Conservation (phyloP, 2,797 vertebrate genomes). For the Aeoliscus strigatus region DNA sequence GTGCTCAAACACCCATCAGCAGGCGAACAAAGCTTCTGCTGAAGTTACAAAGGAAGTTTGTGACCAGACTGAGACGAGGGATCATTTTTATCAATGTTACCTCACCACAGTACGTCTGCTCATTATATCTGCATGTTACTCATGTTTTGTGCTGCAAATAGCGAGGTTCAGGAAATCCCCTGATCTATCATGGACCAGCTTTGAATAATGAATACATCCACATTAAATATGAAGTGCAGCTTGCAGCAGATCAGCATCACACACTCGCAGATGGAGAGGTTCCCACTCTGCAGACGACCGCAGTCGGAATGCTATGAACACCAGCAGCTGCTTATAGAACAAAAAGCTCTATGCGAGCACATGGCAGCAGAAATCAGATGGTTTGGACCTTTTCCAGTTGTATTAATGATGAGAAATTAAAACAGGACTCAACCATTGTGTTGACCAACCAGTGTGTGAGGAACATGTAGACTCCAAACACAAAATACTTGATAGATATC, state of each 20-base stretch:
- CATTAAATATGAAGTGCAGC: background rate
- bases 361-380: no score
- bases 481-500: no score
- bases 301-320: background rate
- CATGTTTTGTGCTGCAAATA: background rate
- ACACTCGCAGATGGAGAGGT: background rate
- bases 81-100: background rate
- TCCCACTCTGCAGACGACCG: background rate
- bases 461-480: no score
- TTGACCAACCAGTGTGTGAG: no score
- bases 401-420: no score
- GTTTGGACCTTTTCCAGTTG: no score
- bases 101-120: background rate
- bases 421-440: no score
- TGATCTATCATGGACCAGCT: background rate
- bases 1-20: no score
- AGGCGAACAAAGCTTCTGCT: no score
- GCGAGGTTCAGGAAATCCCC: background rate
- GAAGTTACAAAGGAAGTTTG: slow-evolving; percentile 1
- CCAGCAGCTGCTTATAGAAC: background rate
- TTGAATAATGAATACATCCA: background rate
- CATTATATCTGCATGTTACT: no score
- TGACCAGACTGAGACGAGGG: background rate
- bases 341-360: background rate
- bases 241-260: background rate